Base-by-base conservation (phyloP, 2,888 invertebrate genomes). In the Scaeva pyrastri region DNA sequence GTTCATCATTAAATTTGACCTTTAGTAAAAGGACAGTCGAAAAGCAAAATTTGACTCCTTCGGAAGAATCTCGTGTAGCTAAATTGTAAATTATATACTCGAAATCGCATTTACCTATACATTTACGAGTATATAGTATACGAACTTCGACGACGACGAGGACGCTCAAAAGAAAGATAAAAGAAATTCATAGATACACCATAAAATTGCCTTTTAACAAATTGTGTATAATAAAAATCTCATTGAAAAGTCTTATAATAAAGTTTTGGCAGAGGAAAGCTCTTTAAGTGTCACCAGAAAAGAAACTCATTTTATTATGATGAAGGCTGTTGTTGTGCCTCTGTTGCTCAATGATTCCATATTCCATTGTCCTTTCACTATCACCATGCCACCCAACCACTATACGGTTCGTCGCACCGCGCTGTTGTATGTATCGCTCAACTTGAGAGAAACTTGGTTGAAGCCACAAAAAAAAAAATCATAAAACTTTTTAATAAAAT, bases 401-500 rank as follows among this genome's bases (percentile, higher is more conserved):
- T 50, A 31, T 31, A 31, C 31, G 14, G 23, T 4, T n/a, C 36
- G 10, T 36, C 36, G 31, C 36, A 1, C 41, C n/a, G 12, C 64
- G 16, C 48, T n/a, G 14, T 23, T 11, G 16, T 64, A 60, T 52
- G 10, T n/a, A 3, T 10, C 72, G 55, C 76, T 77, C 70, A 81
- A 86, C 81, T 86, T 86, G 74, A 81, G 81, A 74, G 77, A 26
- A 77, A 86, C 81, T 81, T 86, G 77, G 77, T 74, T 86, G 77
- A 86, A 81, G 74, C 81, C 81, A 76, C 86, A 86, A 77, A 2
- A 45, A 48, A 45, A 19, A 50, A 21, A 50, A 86, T 77, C 81
- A 86, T 81, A 81, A 86, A 86, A 86, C 86, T 86, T 86, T 86
- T 86, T 81, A 86, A 86, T 86, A 86, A 74, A 86, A 86, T 86